Evolutionary conservation across 2,113 vertebrate genomes (phyloP).

Genomic region (Accipiter cooperii): DNA sequence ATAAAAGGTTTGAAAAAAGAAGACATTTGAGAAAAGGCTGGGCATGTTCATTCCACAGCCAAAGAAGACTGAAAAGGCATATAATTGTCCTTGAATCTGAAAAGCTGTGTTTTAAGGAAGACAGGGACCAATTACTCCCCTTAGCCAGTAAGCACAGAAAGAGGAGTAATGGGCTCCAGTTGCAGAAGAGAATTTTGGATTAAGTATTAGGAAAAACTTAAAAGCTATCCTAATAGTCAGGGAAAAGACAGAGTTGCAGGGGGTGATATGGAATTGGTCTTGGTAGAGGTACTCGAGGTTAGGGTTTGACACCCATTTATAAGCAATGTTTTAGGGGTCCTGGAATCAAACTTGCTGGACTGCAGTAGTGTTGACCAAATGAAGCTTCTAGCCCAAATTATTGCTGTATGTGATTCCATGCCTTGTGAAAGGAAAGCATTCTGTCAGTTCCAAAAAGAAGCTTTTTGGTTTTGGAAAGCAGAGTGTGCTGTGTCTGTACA

Average conservation of each 20-base stretch:
- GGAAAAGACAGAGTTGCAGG: neutral
- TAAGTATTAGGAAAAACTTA: neutral
- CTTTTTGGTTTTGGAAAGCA: neutral
- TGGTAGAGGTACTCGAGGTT: accelerated
- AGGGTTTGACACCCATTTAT: neutral
- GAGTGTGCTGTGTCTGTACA: neutral
- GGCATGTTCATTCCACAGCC: neutral
- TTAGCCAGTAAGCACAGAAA: neutral
- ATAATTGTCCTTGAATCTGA: neutral
- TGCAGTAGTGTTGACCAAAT: neutral
- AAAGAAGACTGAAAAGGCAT: neutral
- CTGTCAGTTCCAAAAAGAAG: neutral
- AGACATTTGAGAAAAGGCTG: neutral
- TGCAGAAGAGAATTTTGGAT: neutral
- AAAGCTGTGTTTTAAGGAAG: neutral
- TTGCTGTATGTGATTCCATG: neutral
- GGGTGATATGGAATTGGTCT: neutral
- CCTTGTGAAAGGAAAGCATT: neutral
- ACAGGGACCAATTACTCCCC: neutral
- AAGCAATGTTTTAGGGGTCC: neutral
- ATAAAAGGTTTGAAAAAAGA: neutral
- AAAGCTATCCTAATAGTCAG: neutral
- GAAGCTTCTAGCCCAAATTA: neutral
- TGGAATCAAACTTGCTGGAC: neutral
- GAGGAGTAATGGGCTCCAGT: neutral